phyloP scores from a whole-genome alignment of 2,888 invertebrate species.

The Thera britannica region DNA sequence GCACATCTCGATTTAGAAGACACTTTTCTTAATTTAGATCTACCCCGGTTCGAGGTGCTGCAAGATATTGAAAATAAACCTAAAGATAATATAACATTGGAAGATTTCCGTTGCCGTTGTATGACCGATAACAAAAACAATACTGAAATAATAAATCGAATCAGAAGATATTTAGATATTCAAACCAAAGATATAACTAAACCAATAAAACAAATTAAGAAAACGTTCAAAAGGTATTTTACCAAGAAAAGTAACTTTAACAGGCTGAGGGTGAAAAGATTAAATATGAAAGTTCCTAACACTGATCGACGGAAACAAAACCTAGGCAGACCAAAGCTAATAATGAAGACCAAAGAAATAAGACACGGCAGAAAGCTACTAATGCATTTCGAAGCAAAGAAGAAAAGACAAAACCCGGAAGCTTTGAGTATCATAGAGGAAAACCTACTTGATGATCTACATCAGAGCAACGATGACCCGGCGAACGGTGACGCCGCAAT shows the following conservation, averaged over 20 bases:
- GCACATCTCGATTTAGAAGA: constrained; percentile 62
- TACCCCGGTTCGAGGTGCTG: constrained; percentile 37
- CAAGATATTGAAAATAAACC: constrained; percentile 46
- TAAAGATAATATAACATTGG: constrained; percentile 47
- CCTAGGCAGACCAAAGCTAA: constrained; percentile 37
- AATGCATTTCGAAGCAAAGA: constrained; percentile 40
- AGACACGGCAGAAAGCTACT: constrained; percentile 52
- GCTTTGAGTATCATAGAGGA: constrained; percentile 20
- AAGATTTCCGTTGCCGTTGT: constrained; percentile 42
- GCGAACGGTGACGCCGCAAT: constrained; percentile 85
- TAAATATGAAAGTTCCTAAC: constrained; percentile 16
- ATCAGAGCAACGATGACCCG: constrained; percentile 49
- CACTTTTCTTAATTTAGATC: constrained; percentile 52
- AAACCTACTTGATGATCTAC: constrained; percentile 19
- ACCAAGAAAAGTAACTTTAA: constrained; percentile 23
- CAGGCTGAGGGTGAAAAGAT: constrained; percentile 39
- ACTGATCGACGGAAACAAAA: constrained; percentile 11
- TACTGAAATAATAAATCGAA: constrained; percentile 65
- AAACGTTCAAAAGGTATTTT: constrained; percentile 47
- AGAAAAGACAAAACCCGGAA: constrained; percentile 40
- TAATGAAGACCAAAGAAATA: constrained; percentile 40
- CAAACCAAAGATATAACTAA: constrained; percentile 55
- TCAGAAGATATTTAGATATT: constrained; percentile 67
- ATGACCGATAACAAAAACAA: constrained; percentile 46
- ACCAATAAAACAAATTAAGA: constrained; percentile 51